Conservation (phyloP, 1,140 invertebrate genomes). For the Sinella curviseta region DNA sequence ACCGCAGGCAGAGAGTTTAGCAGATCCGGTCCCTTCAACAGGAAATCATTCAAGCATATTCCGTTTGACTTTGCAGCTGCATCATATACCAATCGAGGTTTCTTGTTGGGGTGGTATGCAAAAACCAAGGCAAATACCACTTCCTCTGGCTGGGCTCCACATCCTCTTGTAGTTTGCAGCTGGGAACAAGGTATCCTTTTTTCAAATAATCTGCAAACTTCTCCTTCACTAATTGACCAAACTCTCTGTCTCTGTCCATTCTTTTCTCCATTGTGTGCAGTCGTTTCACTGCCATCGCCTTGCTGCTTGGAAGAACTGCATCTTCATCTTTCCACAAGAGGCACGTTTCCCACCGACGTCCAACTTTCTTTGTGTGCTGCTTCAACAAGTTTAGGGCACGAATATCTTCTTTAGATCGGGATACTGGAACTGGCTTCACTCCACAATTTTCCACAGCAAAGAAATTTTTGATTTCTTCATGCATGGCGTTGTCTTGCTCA, state of each 20-base stretch:
- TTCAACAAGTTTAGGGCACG: conserved; percentile 16
- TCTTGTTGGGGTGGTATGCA: neutral
- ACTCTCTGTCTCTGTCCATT: conserved; percentile 23
- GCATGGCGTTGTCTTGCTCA: too few relatives aligned
- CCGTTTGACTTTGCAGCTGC: conserved; percentile 8
- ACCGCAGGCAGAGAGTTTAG: too few relatives aligned
- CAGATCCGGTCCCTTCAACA: conserved; percentile 10
- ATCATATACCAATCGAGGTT: conserved; percentile 12
- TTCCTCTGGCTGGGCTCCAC: neutral
- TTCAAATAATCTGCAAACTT: conserved; percentile 33
- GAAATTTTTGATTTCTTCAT: conserved; percentile 20
- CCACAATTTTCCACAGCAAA: conserved; percentile 36
- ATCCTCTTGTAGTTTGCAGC: neutral
- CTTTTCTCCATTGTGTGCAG: conserved; percentile 31
- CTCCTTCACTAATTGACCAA: neutral
- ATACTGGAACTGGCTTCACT: neutral
- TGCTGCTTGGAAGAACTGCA: conserved; percentile 28
- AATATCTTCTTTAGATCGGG: conserved; percentile 29
- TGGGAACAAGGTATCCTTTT: conserved; percentile 27
- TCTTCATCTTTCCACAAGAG: conserved; percentile 40
- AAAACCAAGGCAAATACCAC: conserved; percentile 13
- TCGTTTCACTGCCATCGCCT: conserved; percentile 13
- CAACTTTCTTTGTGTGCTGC: neutral
- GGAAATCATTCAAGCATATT: neutral
- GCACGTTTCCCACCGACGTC: conserved; percentile 35